Percentiles rank a stretch among this genome's conserved stretches.
These are phyloP conservation scores for Teleogryllus occipitalis DNA, from an alignment of 1,140 invertebrate species.

Conservation along the genomic window DNA sequence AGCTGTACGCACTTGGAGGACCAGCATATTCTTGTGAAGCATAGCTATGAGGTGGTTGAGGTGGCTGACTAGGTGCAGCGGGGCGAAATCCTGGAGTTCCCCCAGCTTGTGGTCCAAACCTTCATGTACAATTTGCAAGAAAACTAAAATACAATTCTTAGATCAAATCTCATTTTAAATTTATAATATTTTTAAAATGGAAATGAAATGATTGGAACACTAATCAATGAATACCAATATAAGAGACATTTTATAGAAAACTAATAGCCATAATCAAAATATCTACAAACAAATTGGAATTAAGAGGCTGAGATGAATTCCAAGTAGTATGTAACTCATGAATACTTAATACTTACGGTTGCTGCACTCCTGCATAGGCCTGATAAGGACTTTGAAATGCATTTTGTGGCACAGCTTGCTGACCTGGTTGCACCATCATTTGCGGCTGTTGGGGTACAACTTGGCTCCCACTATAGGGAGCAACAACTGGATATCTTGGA, in stretches of 20 bases:
- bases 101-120: neutral
- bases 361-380: neutral
- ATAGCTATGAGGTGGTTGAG: neutral
- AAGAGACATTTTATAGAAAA: too few species aligned
- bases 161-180: too few species aligned
- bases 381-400: neutral
- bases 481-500: neutral
- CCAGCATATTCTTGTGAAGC: neutral
- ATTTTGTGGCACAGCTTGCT: neutral
- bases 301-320: too few species aligned
- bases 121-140: neutral
- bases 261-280: too few species aligned
- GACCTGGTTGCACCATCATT: neutral
- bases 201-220: too few species aligned
- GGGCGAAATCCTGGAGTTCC: neutral
- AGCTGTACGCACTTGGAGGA: neutral
- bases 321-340: too few species aligned
- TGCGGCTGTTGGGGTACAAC: neutral
- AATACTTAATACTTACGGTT: neutral
- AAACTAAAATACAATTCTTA: too few species aligned
- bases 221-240: too few species aligned
- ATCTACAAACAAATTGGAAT: too few species aligned
- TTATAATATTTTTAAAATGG: too few species aligned
- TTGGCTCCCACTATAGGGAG: neutral
- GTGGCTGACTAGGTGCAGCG: neutral